Evolutionary conservation across 2,113 vertebrate species (phyloP), one percentile per base, ranked within the genome.

Genomic region (Ceratotherium simum): DNA sequence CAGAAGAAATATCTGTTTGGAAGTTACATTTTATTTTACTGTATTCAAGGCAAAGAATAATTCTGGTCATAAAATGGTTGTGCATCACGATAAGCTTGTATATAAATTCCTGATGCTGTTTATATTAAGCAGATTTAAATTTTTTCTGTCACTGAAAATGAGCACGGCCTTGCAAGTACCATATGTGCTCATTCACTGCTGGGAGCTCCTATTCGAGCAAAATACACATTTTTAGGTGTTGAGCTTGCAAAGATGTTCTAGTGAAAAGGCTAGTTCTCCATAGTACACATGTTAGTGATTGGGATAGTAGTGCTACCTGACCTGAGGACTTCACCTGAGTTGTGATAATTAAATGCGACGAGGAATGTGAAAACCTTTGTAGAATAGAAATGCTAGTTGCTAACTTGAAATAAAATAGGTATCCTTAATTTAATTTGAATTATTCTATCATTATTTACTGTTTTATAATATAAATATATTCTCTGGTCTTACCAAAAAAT

Each of bases 371-470:
- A 73, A 82, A 48, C 60, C 27, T 72, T 48, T 60, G 6, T 70
- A 65, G 39, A 91, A 33, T 56, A 72, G 70, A 92, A 75, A 56
- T 95, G 69, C 31, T 42, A 58, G 12, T 51, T 60, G 21, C 76
- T 86, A 39, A 90, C 4, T 16, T 79, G 81, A 83, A 79, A 73
- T 75, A 39, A 95, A 89, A 96, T 39, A 76, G 16, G 2, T 82
- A 2, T 94, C 27, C 78, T 93, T 88, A 76, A 27, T 86, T 89
- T 79, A 89, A 48, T 92, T 87, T 93, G 56, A 90, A 46, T 64
- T 79, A 75, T 56, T 95, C 42, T 93, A 56, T 65, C 58, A 51
- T 82, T 33, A 81, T 56, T 92, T 93, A 75, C 51, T 67, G 46
- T 81, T 95, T 92, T 78, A 18, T 79, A 64, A 36, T 33, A 51